Conservation (phyloP, 1,140 invertebrate genomes). For the Brachionus asplanchnoidis region DNA sequence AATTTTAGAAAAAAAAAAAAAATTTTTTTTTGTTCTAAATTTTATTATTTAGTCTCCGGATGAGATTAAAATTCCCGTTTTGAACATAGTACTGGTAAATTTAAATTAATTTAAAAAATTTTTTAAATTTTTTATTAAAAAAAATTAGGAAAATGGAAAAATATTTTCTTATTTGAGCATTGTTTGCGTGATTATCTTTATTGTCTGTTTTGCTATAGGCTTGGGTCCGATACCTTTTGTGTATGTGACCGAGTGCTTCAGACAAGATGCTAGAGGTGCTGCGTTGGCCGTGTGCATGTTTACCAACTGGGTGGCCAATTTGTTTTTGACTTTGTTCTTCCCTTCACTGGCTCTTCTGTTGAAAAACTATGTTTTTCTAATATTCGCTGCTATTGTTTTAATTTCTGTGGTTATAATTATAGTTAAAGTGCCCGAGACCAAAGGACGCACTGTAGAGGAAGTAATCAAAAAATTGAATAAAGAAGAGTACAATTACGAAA, state of each 20-base stretch:
- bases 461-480: slow-evolving; percentile 60
- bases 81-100: not conserved
- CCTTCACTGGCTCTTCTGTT: slow-evolving; percentile 58
- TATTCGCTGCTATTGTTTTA: slow-evolving; percentile 56
- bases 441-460: slow-evolving; percentile 96
- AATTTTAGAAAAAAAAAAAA: not conserved
- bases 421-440: slow-evolving; percentile 81
- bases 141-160: slow-evolving; percentile 45
- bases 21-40: not conserved
- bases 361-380: slow-evolving; percentile 63
- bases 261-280: slow-evolving; percentile 87
- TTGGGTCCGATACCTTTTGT: slow-evolving; percentile 83
- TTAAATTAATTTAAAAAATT: not conserved
- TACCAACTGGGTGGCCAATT: slow-evolving; percentile 45
- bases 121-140: slow-evolving; percentile 11
- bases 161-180: slow-evolving; percentile 85
- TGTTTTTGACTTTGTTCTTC: slow-evolving; percentile 45
- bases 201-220: slow-evolving; percentile 85
- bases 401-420: slow-evolving; percentile 46
- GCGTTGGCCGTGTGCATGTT: slow-evolving; percentile 77
- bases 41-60: not conserved
- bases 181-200: slow-evolving; percentile 70
- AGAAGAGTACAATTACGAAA: not conserved
- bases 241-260: slow-evolving; percentile 85
- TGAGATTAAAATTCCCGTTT: not conserved